Evolutionary conservation across 2,888 invertebrate species (phyloP).

Genomic region (Agrypnus murinus): DNA sequence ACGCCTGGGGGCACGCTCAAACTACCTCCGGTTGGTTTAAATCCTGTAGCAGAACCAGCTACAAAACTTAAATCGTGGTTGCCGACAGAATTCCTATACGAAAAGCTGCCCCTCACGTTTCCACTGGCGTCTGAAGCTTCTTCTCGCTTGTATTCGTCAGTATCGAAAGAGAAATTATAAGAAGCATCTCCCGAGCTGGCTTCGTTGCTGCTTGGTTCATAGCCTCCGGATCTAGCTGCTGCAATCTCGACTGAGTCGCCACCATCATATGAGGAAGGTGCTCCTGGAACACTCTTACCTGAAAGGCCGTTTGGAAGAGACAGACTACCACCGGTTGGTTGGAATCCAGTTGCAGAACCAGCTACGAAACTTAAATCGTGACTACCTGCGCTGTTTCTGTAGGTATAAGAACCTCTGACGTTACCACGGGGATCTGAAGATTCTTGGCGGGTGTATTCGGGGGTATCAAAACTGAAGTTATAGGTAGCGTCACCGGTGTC

Average conservation of each 20-base stretch:
- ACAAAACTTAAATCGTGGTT: constrained; percentile 57
- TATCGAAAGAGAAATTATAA: constrained; percentile 61
- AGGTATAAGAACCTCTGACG: constrained; percentile 58
- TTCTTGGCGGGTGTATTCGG: constrained; percentile 52
- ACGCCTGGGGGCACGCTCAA: constrained; percentile 59
- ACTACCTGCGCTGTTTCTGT: constrained; percentile 53
- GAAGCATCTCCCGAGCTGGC: constrained; percentile 58
- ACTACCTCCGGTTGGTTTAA: constrained; percentile 65
- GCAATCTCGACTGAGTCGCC: constrained; percentile 20
- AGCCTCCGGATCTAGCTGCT: constrained; percentile 19
- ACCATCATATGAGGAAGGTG: not conserved
- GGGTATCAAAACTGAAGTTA: constrained; percentile 29
- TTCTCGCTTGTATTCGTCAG: constrained; percentile 59
- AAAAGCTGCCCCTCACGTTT: constrained; percentile 60
- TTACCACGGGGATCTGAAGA: constrained; percentile 57
- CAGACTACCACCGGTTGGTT: constrained; percentile 63
- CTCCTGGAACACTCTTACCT: constrained; percentile 1
- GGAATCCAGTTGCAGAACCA: constrained; percentile 62
- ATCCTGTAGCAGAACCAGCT: constrained; percentile 55
- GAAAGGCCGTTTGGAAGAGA: constrained; percentile 57
- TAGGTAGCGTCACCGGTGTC: constrained; percentile 44
- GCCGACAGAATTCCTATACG: constrained; percentile 57
- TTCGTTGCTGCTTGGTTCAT: constrained; percentile 20
- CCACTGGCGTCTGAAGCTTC: constrained; percentile 61
- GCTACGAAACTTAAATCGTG: constrained; percentile 60